A percentile compares a stretch with the other conserved stretches of the same genome.
Evolutionary conservation across 92 coral and sea anemone genomes (phyloP).

Genomic region (Epizoanthus ramosus): DNA sequence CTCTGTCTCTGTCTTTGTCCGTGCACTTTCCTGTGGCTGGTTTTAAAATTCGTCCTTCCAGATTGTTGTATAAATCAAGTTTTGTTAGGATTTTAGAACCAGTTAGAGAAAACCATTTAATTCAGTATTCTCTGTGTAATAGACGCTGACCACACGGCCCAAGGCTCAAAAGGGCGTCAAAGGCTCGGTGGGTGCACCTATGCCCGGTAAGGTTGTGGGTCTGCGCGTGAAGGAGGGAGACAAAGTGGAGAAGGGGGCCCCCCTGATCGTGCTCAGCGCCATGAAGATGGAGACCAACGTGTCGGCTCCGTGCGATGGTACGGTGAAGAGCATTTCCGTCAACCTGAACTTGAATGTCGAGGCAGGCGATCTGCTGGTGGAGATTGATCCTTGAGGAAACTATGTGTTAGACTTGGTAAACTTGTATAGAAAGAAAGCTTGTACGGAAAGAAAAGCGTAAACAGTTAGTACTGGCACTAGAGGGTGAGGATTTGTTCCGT

Average conservation of each 20-base stretch:
- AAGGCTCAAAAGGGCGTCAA: constrained; percentile 88
- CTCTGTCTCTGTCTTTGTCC: too few species aligned
- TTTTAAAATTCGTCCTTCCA: neutral
- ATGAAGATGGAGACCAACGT: constrained; percentile 99
- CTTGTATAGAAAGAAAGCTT: too few species aligned
- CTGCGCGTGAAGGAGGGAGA: constrained; percentile 95
- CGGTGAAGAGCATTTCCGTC: constrained; percentile 77
- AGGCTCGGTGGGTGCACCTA: constrained; percentile 99
- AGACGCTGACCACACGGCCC: constrained; percentile 86
- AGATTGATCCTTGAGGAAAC: constrained; percentile 60
- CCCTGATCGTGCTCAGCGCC: constrained; percentile 95
- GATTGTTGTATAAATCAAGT: neutral
- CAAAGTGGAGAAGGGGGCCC: constrained; percentile 87
- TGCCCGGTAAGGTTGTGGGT: constrained; percentile 98
- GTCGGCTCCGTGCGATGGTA: constrained; percentile 87
- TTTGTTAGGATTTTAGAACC: neutral
- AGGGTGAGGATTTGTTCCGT: too few species aligned
- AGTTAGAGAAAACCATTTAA: neutral
- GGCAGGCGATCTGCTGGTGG: constrained; percentile 88
- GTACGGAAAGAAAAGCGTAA: too few species aligned
- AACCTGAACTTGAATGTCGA: constrained; percentile 69
- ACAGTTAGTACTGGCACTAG: too few species aligned
- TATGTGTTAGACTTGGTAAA: too few species aligned
- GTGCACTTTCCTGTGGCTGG: too few species aligned
- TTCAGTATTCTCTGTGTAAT: constrained; percentile 18